These are phyloP conservation scores for Anas capensis DNA, from an alignment of 2,797 vertebrate species.

Conservation along the genomic window DNA sequence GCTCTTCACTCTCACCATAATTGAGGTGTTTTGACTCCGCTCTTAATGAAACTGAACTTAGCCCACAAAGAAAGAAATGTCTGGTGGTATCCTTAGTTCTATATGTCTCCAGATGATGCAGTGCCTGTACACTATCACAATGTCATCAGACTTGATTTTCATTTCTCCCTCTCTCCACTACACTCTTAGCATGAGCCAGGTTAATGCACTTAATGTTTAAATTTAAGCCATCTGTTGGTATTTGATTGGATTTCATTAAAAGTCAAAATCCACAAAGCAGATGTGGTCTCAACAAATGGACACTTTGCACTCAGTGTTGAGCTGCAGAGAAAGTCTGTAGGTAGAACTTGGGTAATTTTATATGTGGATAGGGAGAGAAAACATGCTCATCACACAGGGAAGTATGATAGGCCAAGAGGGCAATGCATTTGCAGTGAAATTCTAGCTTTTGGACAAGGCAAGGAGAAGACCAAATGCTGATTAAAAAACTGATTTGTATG, in stretches of 20 bases:
- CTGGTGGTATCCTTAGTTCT: background rate
- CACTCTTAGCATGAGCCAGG: background rate
- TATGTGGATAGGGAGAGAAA: background rate
- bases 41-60: background rate
- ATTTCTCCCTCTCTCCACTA: background rate
- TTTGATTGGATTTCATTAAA: background rate
- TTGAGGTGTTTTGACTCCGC: background rate
- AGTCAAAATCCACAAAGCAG: background rate
- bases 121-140: background rate
- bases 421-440: background rate
- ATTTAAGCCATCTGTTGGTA: background rate
- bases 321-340: background rate
- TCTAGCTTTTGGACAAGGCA: background rate
- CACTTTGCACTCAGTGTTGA: background rate
- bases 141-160: background rate
- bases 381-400: background rate
- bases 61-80: background rate
- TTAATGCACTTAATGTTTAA: background rate
- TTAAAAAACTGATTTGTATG: background rate
- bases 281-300: background rate
- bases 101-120: background rate
- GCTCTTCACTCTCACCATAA: background rate
- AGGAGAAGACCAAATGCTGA: background rate
- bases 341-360: background rate
- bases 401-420: background rate